Evolutionary conservation across 2,797 vertebrate species (phyloP).

Genomic region (Danio tinwini): DNA sequence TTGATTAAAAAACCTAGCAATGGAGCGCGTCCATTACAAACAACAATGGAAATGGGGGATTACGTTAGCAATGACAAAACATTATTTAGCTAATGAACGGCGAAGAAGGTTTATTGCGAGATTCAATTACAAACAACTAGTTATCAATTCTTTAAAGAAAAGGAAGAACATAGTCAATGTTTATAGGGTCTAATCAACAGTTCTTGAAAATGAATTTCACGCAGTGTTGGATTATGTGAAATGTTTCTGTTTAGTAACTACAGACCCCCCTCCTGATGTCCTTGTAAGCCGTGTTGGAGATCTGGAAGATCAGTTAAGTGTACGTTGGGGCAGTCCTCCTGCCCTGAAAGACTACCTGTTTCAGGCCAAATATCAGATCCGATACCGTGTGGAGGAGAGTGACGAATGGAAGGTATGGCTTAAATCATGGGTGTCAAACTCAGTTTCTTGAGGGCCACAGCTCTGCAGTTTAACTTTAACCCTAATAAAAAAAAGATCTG

Average conservation of each 20-base stretch:
- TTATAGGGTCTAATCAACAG: background rate
- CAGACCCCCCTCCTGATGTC: constrained; percentile 88
- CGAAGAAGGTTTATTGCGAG: constrained; percentile 14
- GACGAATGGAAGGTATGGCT: constrained; percentile 89
- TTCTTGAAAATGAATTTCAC: background rate
- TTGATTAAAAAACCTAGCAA: constrained; percentile 20
- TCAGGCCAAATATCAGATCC: constrained; percentile 96
- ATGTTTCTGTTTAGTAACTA: constrained; percentile 84
- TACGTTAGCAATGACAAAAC: constrained; percentile 39
- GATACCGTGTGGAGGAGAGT: constrained; percentile 93
- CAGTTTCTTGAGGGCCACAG: background rate
- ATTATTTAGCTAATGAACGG: background rate
- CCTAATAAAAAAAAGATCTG: no score
- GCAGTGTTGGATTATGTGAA: constrained; percentile 13
- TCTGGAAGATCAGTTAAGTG: constrained; percentile 93
- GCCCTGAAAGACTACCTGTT: constrained; percentile 95
- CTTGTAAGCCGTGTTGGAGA: constrained; percentile 89
- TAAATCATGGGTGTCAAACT: background rate
- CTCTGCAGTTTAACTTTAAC: background rate
- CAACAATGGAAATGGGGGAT: constrained; percentile 36
- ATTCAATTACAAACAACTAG: constrained; percentile 10
- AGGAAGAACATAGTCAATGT: background rate
- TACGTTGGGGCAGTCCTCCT: constrained; percentile 88
- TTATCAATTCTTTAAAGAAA: background rate
- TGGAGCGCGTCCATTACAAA: constrained; percentile 57